Evolutionary conservation across 2,797 vertebrate species (phyloP).

Genomic region (Hylomyscus alleni): DNA sequence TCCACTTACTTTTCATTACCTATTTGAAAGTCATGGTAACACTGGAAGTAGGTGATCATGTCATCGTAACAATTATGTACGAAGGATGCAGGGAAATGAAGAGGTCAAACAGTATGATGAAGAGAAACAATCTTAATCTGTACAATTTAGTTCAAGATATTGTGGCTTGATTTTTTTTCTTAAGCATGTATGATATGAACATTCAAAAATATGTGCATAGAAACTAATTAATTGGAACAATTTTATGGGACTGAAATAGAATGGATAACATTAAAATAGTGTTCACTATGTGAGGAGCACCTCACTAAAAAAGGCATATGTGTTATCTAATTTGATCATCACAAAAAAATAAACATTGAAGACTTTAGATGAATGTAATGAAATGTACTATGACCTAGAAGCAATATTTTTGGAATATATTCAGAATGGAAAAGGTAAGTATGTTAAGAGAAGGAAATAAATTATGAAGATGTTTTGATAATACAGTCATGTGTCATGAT

Average conservation of each 20-base stretch:
- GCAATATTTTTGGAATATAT: slow-evolving; percentile 12
- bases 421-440: not conserved
- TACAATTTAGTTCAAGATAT: not conserved
- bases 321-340: slow-evolving; percentile 18
- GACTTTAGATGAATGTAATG: slow-evolving; percentile 13
- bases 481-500: not conserved
- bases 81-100: slow-evolving; percentile 12
- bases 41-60: not conserved
- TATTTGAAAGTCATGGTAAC: not conserved
- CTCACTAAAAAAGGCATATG: not conserved
- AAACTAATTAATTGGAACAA: slow-evolving; percentile 3
- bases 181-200: not conserved
- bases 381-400: not conserved
- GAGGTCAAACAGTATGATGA: not conserved
- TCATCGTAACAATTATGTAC: slow-evolving; percentile 36
- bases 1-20: not conserved
- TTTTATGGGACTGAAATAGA: slow-evolving; percentile 7
- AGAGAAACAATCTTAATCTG: not conserved
- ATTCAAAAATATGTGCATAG: not conserved
- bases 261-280: not conserved
- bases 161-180: not conserved
- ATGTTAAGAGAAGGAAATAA: not conserved
- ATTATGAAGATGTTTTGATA: not conserved
- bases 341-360: not conserved
- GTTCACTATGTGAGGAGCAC: not conserved